phyloP scores from a whole-genome alignment of 2,113 vertebrate genomes.

The Entomyzon cyanotis region DNA sequence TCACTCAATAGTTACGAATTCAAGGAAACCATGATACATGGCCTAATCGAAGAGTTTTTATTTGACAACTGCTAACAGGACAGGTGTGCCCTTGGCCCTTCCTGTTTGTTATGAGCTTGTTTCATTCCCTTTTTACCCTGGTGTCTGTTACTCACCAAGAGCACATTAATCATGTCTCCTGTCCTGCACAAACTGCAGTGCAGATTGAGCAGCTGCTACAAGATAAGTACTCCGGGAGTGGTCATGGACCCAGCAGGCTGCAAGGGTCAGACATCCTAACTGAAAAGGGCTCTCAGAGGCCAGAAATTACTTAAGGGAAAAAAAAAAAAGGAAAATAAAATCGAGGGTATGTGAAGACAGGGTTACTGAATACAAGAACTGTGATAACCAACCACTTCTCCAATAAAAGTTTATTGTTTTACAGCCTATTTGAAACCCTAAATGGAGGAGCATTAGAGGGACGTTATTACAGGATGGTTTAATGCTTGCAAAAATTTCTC shows the following conservation, averaged over 20 bases:
- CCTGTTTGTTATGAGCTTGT: slow-evolving; percentile 13
- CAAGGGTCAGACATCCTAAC: background rate
- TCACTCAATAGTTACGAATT: background rate
- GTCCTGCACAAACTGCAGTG: background rate
- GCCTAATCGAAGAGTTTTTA: slow-evolving; percentile 17
- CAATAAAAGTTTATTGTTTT: background rate
- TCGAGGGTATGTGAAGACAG: accelerated
- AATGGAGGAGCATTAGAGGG: background rate
- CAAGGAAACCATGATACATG: background rate
- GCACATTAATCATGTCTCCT: slow-evolving; percentile 21
- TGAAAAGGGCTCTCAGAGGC: background rate
- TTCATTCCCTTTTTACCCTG: background rate
- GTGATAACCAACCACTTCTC: background rate
- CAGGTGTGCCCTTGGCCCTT: slow-evolving; percentile 44
- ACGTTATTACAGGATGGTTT: background rate
- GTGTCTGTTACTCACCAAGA: background rate
- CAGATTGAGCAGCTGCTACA: background rate
- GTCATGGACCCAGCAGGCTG: background rate
- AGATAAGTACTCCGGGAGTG: background rate
- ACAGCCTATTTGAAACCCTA: background rate
- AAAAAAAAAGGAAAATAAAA: background rate
- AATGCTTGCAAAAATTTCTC: background rate
- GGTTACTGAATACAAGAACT: background rate
- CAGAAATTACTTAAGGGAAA: background rate
- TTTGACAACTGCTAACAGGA: slow-evolving; percentile 25